Percentiles rank a stretch among this genome's conserved stretches.
Evolutionary conservation across 2,888 invertebrate species (phyloP).

Genomic region (Hesperia comma): DNA sequence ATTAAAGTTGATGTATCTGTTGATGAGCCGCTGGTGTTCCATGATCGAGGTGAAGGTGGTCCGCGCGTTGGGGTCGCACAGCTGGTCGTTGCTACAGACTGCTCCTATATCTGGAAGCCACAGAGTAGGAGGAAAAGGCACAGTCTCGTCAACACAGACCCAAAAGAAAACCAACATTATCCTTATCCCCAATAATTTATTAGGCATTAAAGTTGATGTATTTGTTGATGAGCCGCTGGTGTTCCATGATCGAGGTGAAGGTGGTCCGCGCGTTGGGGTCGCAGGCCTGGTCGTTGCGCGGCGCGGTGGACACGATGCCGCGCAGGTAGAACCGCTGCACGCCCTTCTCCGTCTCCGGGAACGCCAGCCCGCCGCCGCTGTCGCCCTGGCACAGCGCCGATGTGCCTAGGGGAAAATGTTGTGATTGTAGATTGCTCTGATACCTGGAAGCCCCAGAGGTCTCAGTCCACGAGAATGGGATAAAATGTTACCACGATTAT

Average conservation of each 20-base stretch:
- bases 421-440: no score
- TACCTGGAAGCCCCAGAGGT: no score
- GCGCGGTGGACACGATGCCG: slow-evolving; percentile 21
- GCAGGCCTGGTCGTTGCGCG: not conserved
- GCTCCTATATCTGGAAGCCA: no score
- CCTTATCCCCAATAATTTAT: no score
- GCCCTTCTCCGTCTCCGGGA: not conserved
- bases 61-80: slow-evolving; percentile 4
- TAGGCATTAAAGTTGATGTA: slow-evolving; percentile 4
- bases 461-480: no score
- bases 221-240: slow-evolving; percentile 2
- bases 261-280: slow-evolving; percentile 12
- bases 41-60: slow-evolving; percentile 15
- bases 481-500: no score
- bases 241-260: slow-evolving; percentile 5
- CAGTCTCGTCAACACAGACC: no score
- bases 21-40: slow-evolving; percentile 1
- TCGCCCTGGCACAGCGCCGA: slow-evolving; percentile 21
- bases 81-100: not conserved
- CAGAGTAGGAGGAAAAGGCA: no score
- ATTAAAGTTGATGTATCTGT: slow-evolving; percentile 4
- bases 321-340: slow-evolving; percentile 12
- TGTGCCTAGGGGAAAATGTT: not conserved
- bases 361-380: slow-evolving; percentile 18
- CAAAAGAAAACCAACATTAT: no score